phyloP scores from a whole-genome alignment of 2,113 vertebrate genomes.

The Stigmatopora argus region DNA sequence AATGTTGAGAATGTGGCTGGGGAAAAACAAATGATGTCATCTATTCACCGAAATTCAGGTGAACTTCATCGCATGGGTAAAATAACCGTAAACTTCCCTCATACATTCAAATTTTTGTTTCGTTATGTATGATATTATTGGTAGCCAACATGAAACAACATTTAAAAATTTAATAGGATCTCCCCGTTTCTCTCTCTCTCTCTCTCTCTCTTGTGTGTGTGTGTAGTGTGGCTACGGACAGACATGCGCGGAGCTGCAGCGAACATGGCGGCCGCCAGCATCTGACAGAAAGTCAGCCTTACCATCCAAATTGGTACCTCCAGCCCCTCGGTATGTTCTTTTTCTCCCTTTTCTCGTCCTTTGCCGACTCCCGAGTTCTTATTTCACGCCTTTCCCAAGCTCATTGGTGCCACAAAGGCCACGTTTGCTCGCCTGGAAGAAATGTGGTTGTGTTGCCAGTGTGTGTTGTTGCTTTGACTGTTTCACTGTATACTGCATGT shows the following conservation, averaged over 20 bases:
- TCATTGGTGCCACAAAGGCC: not conserved
- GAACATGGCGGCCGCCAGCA: conserved; percentile 74
- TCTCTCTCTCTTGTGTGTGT: not conserved
- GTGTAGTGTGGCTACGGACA: conserved; percentile 16
- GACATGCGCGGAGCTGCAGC: conserved; percentile 73
- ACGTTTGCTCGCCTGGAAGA: not conserved
- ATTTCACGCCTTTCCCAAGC: not conserved
- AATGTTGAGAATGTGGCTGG: no score
- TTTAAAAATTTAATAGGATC: conserved; percentile 13
- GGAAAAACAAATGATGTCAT: not conserved
- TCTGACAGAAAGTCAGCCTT: conserved; percentile 64
- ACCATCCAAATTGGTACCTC: conserved; percentile 43
- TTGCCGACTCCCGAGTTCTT: not conserved
- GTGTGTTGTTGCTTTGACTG: conserved; percentile 2
- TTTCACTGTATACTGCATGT: conserved; percentile 11
- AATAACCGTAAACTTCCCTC: conserved; percentile 2
- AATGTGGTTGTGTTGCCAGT: conserved; percentile 19
- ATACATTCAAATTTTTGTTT: conserved; percentile 33
- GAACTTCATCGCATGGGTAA: not conserved
- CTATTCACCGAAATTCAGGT: conserved; percentile 3
- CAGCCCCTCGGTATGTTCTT: conserved; percentile 58
- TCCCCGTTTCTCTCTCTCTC: not conserved
- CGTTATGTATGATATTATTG: conserved; percentile 25
- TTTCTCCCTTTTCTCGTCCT: conserved; percentile 7
- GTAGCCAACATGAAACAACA: conserved; percentile 7